Evolutionary conservation across 2,797 vertebrate species (phyloP), one percentile per base, ranked within the genome.

Genomic region (Falco berigora): DNA sequence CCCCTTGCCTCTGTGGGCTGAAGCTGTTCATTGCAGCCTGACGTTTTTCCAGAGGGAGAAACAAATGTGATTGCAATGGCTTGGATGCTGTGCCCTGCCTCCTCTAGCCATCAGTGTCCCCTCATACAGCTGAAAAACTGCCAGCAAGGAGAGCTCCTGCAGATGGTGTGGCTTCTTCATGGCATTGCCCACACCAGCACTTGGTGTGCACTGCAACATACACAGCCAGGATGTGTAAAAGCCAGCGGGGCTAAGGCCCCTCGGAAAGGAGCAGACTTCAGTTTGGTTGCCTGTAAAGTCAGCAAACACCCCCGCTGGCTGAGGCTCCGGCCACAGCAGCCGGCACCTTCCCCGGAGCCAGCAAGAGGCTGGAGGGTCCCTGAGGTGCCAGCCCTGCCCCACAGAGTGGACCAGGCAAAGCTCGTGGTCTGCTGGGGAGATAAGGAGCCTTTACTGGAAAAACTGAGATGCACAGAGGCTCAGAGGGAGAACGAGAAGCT

Each of bases 191-290:
- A 1, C 34, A 32, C 19, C 69, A 73, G 27, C 25, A 14, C 18
- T 20, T 1, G 1, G 3, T 63, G 23, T 47, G 66, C 14, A 0
- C 63, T 23, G 52, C 38, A 15, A 12, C 4, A 3, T 23, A 9
- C 20, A 1, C 8, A 21, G 30, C n/a, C 36, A 12, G 67, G 22
- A 23, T 5, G 11, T 22, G 12, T 23, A 62, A 56, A 42, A 69
- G 28, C 18, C 3, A 0, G 9, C 2, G 4, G 17, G 32, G 4
- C 12, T 30, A n/a, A 64, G 23, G n/a, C 1, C 24, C 14, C n/a
- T 38, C 36, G 1, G 1, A 62, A 66, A 64, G 72, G 14, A 58
- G 6, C 38, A 80, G 25, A 6, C 19, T 61, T 36, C 46, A 80
- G 36, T 80, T 40, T 46, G 36, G 8, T 55, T 32, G 5, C 53